phyloP scores from a whole-genome alignment of 2,797 vertebrate genomes.

The Thripadectes ignobilis region DNA sequence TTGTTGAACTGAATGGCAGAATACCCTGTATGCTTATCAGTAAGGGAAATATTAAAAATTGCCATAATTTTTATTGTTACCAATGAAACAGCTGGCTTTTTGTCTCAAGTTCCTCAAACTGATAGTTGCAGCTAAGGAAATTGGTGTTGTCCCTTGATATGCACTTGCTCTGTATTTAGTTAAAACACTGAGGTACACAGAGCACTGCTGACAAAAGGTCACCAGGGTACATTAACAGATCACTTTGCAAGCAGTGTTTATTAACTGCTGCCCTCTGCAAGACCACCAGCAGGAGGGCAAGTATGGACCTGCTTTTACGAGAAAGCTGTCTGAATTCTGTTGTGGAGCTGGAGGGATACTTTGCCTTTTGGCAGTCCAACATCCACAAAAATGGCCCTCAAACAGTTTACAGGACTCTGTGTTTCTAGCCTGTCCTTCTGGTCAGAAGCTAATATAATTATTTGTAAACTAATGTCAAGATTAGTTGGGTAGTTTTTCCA shows the following conservation, averaged over 20 bases:
- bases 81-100: not conserved
- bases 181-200: not conserved
- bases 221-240: not conserved
- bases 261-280: not conserved
- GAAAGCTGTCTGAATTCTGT: not conserved
- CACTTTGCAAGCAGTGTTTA: not conserved
- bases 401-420: not conserved
- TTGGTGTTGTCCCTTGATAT: rapidly evolving
- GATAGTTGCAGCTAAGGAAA: not conserved
- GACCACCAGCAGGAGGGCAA: not conserved
- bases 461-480: not conserved
- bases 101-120: not conserved
- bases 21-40: not conserved
- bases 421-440: not conserved
- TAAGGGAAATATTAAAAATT: not conserved
- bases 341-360: not conserved
- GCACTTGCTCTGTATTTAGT: rapidly evolving
- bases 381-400: not conserved
- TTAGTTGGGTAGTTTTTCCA: not conserved
- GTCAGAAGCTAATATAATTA: not conserved
- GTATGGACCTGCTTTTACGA: not conserved
- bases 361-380: not conserved
- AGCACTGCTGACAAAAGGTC: not conserved
- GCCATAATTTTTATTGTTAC: not conserved
- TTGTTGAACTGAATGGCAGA: not conserved